These are phyloP conservation scores for Athetis lepigone DNA, from an alignment of 2,888 invertebrate genomes.

Conservation along the genomic window DNA sequence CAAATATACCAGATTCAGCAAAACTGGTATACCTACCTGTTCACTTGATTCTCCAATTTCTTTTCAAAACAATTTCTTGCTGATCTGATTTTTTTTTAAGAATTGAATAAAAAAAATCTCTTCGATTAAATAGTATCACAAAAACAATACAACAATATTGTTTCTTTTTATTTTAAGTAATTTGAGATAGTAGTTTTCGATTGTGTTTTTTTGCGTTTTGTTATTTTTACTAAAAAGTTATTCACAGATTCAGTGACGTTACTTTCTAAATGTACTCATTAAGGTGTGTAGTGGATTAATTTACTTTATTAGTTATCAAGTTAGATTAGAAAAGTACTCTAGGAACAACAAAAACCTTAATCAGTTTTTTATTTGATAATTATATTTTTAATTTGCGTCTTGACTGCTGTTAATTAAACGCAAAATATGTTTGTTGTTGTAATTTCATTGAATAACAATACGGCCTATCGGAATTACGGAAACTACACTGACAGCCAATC, in stretches of 20 bases:
- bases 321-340: too few relatives aligned
- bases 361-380: too few relatives aligned
- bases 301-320: not conserved
- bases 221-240: not conserved
- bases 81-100: too few relatives aligned
- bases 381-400: not conserved
- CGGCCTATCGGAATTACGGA: constrained; percentile 22
- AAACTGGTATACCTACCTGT: too few relatives aligned
- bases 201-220: constrained; percentile 1
- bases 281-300: not conserved
- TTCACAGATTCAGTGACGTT: too few relatives aligned
- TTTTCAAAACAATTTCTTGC: not conserved
- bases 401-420: constrained; percentile 38
- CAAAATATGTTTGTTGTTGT: not conserved
- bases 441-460: too few relatives aligned
- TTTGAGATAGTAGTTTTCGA: not conserved
- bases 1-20: not conserved
- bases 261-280: too few relatives aligned
- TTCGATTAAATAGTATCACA: too few relatives aligned
- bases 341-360: too few relatives aligned
- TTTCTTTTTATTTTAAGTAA: not conserved
- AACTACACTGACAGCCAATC: constrained; percentile 28
- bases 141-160: not conserved
- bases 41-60: not conserved
- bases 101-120: too few relatives aligned